phyloP scores from a whole-genome alignment of 2,797 vertebrate genomes.

The Leptoclinus maculatus region DNA sequence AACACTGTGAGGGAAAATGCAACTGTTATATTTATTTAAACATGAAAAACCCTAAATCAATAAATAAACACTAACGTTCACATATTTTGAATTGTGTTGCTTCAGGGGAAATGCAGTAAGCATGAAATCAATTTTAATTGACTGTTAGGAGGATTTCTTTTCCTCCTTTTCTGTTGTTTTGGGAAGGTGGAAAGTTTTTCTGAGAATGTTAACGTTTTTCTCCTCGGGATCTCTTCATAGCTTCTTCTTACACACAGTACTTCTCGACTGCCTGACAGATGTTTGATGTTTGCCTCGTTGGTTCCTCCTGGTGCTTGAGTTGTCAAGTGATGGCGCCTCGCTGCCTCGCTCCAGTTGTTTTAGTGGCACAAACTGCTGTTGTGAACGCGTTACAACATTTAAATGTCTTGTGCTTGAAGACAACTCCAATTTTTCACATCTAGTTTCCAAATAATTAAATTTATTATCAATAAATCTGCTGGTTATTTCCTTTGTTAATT shows the following conservation, averaged over 20 bases:
- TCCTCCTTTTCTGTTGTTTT: not conserved
- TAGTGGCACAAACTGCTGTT: constrained; percentile 13
- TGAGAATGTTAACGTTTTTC: not conserved
- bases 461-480: not conserved
- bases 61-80: not conserved
- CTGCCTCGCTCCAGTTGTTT: constrained; percentile 31
- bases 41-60: not conserved
- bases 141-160: not conserved
- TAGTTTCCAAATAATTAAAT: not conserved
- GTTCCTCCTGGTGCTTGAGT: constrained; percentile 26
- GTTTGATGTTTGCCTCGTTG: constrained; percentile 26
- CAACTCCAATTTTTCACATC: not conserved
- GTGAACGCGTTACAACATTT: constrained; percentile 9
- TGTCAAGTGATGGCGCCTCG: constrained; percentile 25
- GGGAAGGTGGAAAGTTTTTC: not conserved
- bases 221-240: constrained; percentile 6
- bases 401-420: constrained; percentile 20
- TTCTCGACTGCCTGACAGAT: constrained; percentile 41
- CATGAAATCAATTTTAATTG: not conserved
- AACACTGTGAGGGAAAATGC: not conserved
- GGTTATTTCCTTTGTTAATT: not conserved
- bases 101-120: not conserved
- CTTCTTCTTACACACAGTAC: not conserved
- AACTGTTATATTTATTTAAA: not conserved
- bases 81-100: not conserved